phyloP scores from a whole-genome alignment of 2,113 vertebrate genomes.

The Circaetus cinerascens region DNA sequence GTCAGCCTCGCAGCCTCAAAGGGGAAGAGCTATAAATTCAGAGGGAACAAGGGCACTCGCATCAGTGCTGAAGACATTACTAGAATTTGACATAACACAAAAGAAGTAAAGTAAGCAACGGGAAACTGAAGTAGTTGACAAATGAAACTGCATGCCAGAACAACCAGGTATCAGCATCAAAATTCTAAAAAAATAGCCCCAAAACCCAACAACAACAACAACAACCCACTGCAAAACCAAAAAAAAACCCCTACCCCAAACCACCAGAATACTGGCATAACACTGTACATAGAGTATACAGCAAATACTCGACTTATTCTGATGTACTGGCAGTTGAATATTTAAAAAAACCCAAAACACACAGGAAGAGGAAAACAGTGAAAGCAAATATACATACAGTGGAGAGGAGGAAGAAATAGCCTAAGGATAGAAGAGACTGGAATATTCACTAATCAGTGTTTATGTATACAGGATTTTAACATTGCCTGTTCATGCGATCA shows the following conservation, averaged over 20 bases:
- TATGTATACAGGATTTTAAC: neutral
- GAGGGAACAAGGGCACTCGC: neutral
- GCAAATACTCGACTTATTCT: neutral
- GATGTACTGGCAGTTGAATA: fast-evolving
- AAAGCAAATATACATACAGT: neutral
- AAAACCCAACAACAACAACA: neutral
- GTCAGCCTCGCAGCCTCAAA: neutral
- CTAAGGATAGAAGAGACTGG: neutral
- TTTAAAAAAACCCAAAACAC: neutral
- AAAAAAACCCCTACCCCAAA: neutral
- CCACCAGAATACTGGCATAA: neutral
- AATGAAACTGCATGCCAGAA: neutral
- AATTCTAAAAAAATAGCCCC: neutral
- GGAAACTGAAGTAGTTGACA: neutral
- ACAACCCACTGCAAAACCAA: neutral
- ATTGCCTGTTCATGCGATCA: neutral
- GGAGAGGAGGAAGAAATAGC: neutral
- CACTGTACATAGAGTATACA: fast-evolving
- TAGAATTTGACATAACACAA: neutral
- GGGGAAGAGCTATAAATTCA: neutral
- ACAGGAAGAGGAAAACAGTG: neutral
- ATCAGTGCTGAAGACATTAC: neutral
- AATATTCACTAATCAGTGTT: neutral
- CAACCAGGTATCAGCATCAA: neutral
- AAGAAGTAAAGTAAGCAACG: neutral